These are phyloP conservation scores for Carpatolechia fugitivella DNA, from an alignment of 2,888 invertebrate species.

Conservation along the genomic window DNA sequence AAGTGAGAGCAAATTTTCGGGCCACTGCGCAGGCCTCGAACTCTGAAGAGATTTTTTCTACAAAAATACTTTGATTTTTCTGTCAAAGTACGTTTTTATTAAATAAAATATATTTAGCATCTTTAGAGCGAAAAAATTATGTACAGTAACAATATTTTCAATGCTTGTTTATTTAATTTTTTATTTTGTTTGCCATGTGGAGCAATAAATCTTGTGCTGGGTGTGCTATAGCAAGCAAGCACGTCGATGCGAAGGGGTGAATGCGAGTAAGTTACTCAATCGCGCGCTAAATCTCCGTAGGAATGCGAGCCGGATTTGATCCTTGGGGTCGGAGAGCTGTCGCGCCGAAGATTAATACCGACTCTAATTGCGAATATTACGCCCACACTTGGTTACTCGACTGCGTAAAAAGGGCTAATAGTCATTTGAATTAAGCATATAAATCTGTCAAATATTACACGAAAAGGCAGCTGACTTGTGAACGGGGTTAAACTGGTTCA, in stretches of 20 bases:
- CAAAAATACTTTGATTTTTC: constrained; percentile 44
- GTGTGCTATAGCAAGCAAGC: background rate
- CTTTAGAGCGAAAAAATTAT: background rate
- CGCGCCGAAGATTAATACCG: constrained; percentile 48
- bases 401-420: constrained; percentile 22
- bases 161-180: no score
- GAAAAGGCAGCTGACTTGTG: background rate
- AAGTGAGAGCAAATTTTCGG: constrained; percentile 47
- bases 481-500: no score
- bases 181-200: background rate
- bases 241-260: background rate
- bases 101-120: background rate
- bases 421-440: constrained; percentile 10
- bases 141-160: no score
- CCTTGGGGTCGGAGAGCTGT: constrained; percentile 39
- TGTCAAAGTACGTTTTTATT: background rate
- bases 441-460: background rate
- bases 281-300: constrained; percentile 41
- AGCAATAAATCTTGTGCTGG: background rate
- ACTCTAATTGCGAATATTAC: constrained; percentile 50
- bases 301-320: constrained; percentile 53
- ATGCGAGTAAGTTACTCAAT: constrained; percentile 8
- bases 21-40: constrained; percentile 45
- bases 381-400: constrained; percentile 31
- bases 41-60: constrained; percentile 41